Base-by-base conservation (phyloP, 1,140 invertebrate species). In the Drosophila ercepeae region DNA sequence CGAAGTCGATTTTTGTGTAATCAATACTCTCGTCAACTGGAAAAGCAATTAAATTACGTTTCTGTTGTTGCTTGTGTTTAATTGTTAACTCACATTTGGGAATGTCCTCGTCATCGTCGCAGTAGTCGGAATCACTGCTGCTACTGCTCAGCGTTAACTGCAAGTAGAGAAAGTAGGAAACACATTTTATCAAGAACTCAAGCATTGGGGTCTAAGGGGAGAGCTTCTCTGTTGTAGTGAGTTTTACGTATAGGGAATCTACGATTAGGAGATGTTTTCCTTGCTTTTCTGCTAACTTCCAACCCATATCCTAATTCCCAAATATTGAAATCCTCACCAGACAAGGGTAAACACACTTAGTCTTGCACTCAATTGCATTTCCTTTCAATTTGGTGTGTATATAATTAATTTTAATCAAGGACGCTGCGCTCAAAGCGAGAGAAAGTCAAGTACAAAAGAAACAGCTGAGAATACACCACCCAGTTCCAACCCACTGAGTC, bases 1-100 rank as follows among this genome's bases (percentile, higher is more conserved):
- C 91, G 42, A 90, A 91, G 64, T 91, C 91, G 34, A 91, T 91
- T 57, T 90, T 90, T 0, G 90, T 89, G 13, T 90, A 90, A 39
- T 91, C 90, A 42, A 91, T 89, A 2, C 74, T 75, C 42, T 91
- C 90, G 42, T 91, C 90, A 84, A 76, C 90, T 91, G 49, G 7
- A n/a, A 1, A 8, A 36, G 1, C 5, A n/a, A 4, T 8, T 18
- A 4, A 0, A 2, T n/a, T 1, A 7, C 27, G 1, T 6, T 21
- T 19, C 9, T 19, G 25, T 13, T 1, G 4, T 21, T 3, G 8
- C 9, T 2, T 21, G 21, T 39, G 21, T 39, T 14, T 0, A 19
- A 1, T 46, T 3, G 2, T 0, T 6, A 1, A 64, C 78, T 84
- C 44, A 91, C 90, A 91, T 42, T 79, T 86, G 7, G 90, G 84